Evolutionary conservation across 92 coral and sea anemone genomes (phyloP), one percentile per base, ranked within the genome.

Genomic region (Epizoanthus stellaris): DNA sequence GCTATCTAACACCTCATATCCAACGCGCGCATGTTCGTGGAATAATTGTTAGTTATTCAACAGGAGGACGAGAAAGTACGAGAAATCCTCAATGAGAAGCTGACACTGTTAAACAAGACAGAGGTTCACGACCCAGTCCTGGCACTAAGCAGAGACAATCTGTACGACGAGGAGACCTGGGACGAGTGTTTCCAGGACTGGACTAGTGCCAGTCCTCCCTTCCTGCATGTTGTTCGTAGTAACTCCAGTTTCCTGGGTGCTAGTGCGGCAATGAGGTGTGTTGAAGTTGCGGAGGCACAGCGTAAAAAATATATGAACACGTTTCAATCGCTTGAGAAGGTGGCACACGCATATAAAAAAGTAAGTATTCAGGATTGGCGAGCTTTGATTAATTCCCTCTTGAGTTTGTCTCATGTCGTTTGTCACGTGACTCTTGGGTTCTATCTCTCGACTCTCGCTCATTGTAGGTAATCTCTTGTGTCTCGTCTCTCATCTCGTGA

Each of bases 241-340:
- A 92, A 93, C 76, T 90, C 98, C 58, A 88, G 95, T 74, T 94
- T 94, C 87, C 93, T 96, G 19, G 93, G 98, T 20, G 99, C 99
- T 36, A 84, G 91, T 57, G 90, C 98, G 12, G 98, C 99, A 1
- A 88, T 96, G 93, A 88, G 99, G 54, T 92, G 95, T 17, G 83
- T 96, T 59, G 94, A 93, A 64, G 85, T 94, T 57, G 99, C 99
- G 34, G 89, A 91, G 53, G 62, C 86, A 14, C 99, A 94, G 68
- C 93, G 90, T 60, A 92, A 86, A 64, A 87, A 93, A 67, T 96
- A 94, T 77, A 91, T 87, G 42, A 92, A 91, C 80, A 92, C 99
- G 8, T 96, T 91, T 83, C 82, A 21, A 17, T 90, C 95, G 17
- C 90, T 96, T 17, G 94, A 96, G 88, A 91, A 94, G 82, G 93